Evolutionary conservation across 2,797 vertebrate genomes (phyloP), one percentile per base, ranked within the genome.

Genomic region (Spinus olivaceus): DNA sequence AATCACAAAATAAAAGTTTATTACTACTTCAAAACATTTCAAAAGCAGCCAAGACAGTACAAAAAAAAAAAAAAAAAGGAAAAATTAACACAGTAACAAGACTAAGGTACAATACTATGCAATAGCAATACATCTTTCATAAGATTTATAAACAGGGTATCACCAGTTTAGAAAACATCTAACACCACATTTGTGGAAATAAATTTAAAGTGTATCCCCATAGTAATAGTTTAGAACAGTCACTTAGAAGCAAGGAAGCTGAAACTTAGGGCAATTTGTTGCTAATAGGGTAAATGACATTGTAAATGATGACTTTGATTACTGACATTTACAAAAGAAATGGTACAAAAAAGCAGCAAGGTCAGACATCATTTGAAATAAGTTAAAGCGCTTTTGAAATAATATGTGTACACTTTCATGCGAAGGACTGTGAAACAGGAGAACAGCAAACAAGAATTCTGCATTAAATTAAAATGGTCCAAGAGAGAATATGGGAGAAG

Each of bases 1-100:
- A 95, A 93, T 96, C 86, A 96, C 71, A 98, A 98, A 98, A 96
- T 97, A 91, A 33, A 96, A 66, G 67, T 97, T 97, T 98, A 97
- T 97, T 93, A 95, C 93, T 97, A 96, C 85, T 97, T 94, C 95
- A 88, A 95, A 97, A 95, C 86, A 95, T 88, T 72, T 89, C 73
- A 94, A 94, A 93, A 95, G 61, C 80, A 76, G 87, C 50, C 80
- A 93, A 90, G 88, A 77, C 67, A 88, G 65, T 86, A 92, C 81
- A 39, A 39, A 39, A 39, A 39, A 39, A 39, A 39, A 39, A 32
- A 51, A 59, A 54, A 35, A 77, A 89, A 93, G 30, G 42, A 91
- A 94, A 97, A 96, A 88, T 53, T 18, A 86, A 50, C 92, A 96
- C 51, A 61, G 46, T 76, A 90, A 81, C 93, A 97, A 95, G 89